Evolutionary conservation across 2,888 invertebrate species (phyloP).

Genomic region (Cerceris ruficornis): DNA sequence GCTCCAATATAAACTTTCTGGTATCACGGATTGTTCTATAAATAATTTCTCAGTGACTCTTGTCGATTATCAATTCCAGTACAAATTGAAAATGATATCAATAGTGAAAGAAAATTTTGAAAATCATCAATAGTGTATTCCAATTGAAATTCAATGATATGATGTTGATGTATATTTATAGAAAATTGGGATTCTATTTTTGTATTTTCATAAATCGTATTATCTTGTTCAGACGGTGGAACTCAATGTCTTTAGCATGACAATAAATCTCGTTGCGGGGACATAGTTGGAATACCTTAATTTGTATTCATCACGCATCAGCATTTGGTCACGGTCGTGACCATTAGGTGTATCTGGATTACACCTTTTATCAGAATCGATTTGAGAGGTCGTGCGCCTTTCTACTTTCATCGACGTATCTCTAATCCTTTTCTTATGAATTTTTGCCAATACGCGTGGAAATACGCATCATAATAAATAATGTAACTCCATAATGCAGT

Average conservation of each 20-base stretch:
- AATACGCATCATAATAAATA: conserved; percentile 37
- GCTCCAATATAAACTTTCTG: conserved; percentile 4
- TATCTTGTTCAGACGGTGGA: no score
- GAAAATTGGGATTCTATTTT: no score
- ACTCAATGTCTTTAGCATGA: no score
- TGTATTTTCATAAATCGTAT: no score
- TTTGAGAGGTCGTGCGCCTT: conserved; percentile 39
- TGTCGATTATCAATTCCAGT: no score
- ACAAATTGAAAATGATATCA: no score
- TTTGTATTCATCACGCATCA: background rate
- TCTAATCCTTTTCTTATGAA: conserved; percentile 13
- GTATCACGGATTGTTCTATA: background rate
- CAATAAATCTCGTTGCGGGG: no score
- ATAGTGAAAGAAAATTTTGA: no score
- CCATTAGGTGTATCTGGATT: background rate
- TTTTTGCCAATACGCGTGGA: conserved; percentile 27
- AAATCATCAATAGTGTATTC: no score
- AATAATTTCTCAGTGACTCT: background rate
- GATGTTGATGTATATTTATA: no score
- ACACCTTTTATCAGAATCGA: conserved; percentile 27
- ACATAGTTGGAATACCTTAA: background rate
- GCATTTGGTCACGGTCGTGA: conserved; percentile 7
- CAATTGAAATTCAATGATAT: no score
- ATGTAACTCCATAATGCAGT: background rate
- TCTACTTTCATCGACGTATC: conserved; percentile 27